Evolutionary conservation across 2,113 vertebrate genomes (phyloP), one percentile per base, ranked within the genome.

Genomic region (Amazona vittata): DNA sequence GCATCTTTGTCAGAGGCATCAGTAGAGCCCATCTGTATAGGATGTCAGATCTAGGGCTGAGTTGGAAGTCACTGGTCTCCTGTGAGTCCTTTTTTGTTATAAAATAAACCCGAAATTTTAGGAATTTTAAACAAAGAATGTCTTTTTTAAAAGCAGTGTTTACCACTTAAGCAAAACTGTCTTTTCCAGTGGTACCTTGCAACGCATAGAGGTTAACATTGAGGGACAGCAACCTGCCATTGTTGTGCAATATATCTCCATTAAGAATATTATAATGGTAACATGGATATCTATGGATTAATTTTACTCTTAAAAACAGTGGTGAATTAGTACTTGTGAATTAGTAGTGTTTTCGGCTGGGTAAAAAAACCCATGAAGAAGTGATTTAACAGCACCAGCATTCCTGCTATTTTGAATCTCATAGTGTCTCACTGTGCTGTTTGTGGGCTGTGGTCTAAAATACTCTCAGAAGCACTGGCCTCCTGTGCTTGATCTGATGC

Each of bases 401-500:
- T 35, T 65, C 9, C 10, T 28, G 43, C 4, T 55, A 0, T 35
- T 53, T 52, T 33, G 15, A 37, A 31, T 20, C 44, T 21, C 35
- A 28, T 5, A 19, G 9, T 5, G 31, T 24, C 52, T 47, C 0
- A 0, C 16, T 0, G 2, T 11, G 50, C 5, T 46, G 19, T 24
- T 59, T 1, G 0, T n/a, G 59, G 43, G 39, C 52, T 83, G 47
- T 50, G 14, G 24, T 59, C n/a, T 63, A 52, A 47, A 64, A 37
- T 15, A 13, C n/a, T 52, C 52, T 47, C 43, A 64, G 47, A 29
- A 49, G 21, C 20, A 1, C 6, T 80, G 39, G 57, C 11, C 24
- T 55, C 47, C 49, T 65, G 52, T 41, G 18, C 59, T 52, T 6
- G 8, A 52, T 43, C 59, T 5, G 3, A 25, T 25, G 47, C 44